phyloP scores from a whole-genome alignment of 2,113 vertebrate species.

The Rattus rattus region DNA sequence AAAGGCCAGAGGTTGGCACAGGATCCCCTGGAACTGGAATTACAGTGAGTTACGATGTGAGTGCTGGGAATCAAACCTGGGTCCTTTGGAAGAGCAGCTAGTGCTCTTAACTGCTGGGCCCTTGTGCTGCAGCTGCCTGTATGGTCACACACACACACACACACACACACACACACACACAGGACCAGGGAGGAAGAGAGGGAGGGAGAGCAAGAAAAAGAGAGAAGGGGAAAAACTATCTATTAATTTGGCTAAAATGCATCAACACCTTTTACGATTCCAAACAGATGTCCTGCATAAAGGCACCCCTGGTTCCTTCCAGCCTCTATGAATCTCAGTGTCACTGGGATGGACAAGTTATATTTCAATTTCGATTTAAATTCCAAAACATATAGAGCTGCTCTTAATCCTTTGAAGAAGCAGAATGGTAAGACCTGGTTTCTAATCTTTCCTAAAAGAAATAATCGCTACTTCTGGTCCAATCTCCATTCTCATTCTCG shows the following conservation, averaged over 20 bases:
- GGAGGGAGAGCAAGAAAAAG: too few relatives aligned
- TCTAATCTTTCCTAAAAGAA: slow-evolving; percentile 50
- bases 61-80: background rate
- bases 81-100: background rate
- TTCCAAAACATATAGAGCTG: slow-evolving; percentile 32
- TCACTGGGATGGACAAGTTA: background rate
- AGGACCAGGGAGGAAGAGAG: background rate
- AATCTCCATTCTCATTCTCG: background rate
- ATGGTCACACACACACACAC: background rate
- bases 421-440: background rate
- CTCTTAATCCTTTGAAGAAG: slow-evolving; percentile 36
- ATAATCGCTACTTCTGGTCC: background rate
- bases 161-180: background rate
- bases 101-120: background rate
- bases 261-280: background rate
- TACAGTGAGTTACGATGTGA: background rate
- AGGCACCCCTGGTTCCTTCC: slow-evolving; percentile 9
- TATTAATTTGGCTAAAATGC: slow-evolving; percentile 48
- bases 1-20: background rate
- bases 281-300: slow-evolving; percentile 1
- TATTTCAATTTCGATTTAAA: slow-evolving; percentile 22
- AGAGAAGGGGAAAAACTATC: background rate
- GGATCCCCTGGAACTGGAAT: background rate
- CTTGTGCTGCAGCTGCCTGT: background rate
- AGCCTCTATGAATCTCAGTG: slow-evolving; percentile 28